Evolutionary conservation across 2,797 vertebrate genomes (phyloP).

Genomic region (Malurus leucopterus): DNA sequence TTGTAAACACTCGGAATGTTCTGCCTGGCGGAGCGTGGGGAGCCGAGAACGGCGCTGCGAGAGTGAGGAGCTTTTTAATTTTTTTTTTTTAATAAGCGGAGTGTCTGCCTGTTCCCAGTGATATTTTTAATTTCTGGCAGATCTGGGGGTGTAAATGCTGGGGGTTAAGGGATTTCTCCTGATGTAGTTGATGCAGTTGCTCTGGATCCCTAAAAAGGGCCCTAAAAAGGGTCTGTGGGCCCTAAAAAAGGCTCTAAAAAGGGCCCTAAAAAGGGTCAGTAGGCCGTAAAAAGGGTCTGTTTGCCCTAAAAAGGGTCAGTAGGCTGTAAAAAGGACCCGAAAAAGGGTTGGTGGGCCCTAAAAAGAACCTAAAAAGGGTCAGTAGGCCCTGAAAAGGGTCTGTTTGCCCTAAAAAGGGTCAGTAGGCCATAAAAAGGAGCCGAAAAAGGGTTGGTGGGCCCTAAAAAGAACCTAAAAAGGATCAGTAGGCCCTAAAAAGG

Average conservation of each 20-base stretch:
- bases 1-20: background rate
- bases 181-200: background rate
- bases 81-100: background rate
- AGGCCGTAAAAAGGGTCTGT: background rate
- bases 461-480: too few species aligned
- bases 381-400: too few species aligned
- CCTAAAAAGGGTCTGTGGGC: background rate
- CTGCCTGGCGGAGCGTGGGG: background rate
- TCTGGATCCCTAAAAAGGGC: background rate
- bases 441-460: background rate
- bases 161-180: background rate
- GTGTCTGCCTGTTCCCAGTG: background rate
- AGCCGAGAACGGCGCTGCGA: background rate
- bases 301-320: background rate
- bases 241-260: too few species aligned
- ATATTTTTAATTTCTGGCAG: background rate
- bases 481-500: too few species aligned
- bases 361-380: background rate
- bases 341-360: background rate
- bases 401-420: background rate
- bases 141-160: background rate
- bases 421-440: too few species aligned
- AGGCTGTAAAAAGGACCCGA: too few species aligned
- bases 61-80: background rate
- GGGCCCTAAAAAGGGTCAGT: background rate